Evolutionary conservation across 2,888 invertebrate genomes (phyloP), one percentile per base, ranked within the genome.

Genomic region (Phoenoteleia sp.): DNA sequence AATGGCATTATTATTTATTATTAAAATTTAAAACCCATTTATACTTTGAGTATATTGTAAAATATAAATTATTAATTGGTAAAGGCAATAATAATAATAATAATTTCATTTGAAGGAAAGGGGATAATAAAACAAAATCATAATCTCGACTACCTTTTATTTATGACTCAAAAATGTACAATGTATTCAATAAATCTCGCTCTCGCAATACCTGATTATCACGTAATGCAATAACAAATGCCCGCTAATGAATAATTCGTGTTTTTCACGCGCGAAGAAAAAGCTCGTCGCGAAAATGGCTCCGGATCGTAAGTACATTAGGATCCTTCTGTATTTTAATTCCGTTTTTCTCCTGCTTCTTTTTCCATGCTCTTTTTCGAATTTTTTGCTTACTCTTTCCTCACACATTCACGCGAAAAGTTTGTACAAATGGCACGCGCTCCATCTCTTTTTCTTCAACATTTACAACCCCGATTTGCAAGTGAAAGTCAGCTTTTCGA

Each of bases 131-230:
- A 39, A 39, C 39, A 42, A 17, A 36, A 9, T 9, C 3, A 4
- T n/a, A 39, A 15, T 42, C 42, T 45, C 45, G 23, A 60, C 74
- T 74, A 74, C 74, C 36, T 39, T 62, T 74, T 75, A 75, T 75
- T 75, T 54, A 66, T 3, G 66, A 76, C 66, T 47, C 75, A 64
- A 64, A 72, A 76, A 76, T 76, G 66, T 76, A 76, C 75, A 76
- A 29, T 76, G 64, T 54, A 42, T 66, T 66, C 27, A 45, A 56
- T 66, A 66, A 66, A 76, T 76, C 27, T 75, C 64, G 54, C 54
- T 75, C 62, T 49, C 76, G 29, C 67, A 56, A 17, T 47, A 52
- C 15, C 66, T 52, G 47, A 25, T 67, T 66, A 25, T 76, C 66
- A 47, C 56, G 23, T 76, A 67, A 76, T 67, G 76, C 58, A 76